Evolutionary conservation across 2,888 invertebrate genomes (phyloP), one percentile per base, ranked within the genome.

Genomic region (Alcis repandata): DNA sequence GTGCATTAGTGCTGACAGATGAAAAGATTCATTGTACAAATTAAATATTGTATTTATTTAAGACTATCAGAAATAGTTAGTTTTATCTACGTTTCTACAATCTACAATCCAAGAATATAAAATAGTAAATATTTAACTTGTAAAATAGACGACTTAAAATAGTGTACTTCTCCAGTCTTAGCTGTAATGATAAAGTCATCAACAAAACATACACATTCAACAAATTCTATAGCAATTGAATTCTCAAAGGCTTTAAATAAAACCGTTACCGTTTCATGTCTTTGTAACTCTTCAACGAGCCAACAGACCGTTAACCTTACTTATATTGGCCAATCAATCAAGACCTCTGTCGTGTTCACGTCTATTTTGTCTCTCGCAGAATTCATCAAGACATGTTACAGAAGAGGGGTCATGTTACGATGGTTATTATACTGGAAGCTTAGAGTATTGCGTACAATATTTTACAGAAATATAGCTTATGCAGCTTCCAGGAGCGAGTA

Each of bases 261-360:
- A 72, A 63, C 68, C 60, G 75, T 75, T 74, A 72, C 67, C 68
- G 57, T 63, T 59, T 59, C 66, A 79, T 72, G 63, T 72, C 66
- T 78, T 64, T 70, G 56, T 72, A 76, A 74, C 73, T 70, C 62
- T 57, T 59, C 78, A 75, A 65, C 52, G 72, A 71, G 72, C 73
- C 66, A 70, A 71, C 68, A 70, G 73, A 79, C 79, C 80, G 79
- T 84, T 85, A 84, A 82, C 85, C 80, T 83, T 77, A 70, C 73
- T 77, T 72, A 78, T 79, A 80, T 79, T 77, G 76, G 73, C 81
- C 78, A 82, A 79, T 82, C 80, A 82, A 79, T 78, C 73, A 68
- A 77, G 79, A 76, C 67, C 75, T 69, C 66, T 69, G 63, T 65
- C 68, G 69, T 68, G 52, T 43, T 54, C 53, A 60, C 59, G 49